A percentile compares a stretch with the other conserved stretches of the same genome.
Evolutionary conservation across 1,140 invertebrate genomes (phyloP).

Genomic region (Chironomus striatipennis): DNA sequence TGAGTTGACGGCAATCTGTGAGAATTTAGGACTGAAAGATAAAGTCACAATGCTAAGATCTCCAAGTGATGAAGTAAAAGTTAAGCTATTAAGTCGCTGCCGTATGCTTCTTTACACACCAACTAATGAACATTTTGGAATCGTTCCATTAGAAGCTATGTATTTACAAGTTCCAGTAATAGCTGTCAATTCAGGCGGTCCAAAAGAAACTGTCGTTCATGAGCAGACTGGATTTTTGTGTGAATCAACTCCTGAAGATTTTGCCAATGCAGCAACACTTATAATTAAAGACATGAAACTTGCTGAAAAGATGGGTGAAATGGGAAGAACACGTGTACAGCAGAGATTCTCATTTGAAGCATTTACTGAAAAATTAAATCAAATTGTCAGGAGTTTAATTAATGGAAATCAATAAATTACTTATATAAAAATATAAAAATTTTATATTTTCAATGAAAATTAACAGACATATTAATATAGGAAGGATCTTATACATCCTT

Average conservation of each 20-base stretch:
- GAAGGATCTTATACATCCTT: background rate
- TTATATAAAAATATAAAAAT: background rate
- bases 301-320: constrained; percentile 55
- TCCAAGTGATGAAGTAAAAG: constrained; percentile 75
- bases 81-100: constrained; percentile 64
- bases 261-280: constrained; percentile 57
- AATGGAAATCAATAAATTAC: background rate
- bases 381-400: constrained; percentile 44
- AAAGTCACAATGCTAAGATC: constrained; percentile 79
- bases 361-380: constrained; percentile 59
- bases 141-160: constrained; percentile 99
- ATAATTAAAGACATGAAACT: constrained; percentile 52
- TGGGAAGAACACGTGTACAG: constrained; percentile 60
- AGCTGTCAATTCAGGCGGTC: constrained; percentile 91
- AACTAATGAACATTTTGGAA: constrained; percentile 97
- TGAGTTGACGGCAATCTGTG: constrained; percentile 52
- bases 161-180: constrained; percentile 86
- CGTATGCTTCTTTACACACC: constrained; percentile 90
- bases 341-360: constrained; percentile 71
- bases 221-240: constrained; percentile 86
- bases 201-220: constrained; percentile 83
- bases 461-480: background rate
- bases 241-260: constrained; percentile 53
- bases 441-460: background rate
- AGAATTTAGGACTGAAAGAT: constrained; percentile 55